Evolutionary conservation across 2,113 vertebrate genomes (phyloP).

Genomic region (Eira barbara): DNA sequence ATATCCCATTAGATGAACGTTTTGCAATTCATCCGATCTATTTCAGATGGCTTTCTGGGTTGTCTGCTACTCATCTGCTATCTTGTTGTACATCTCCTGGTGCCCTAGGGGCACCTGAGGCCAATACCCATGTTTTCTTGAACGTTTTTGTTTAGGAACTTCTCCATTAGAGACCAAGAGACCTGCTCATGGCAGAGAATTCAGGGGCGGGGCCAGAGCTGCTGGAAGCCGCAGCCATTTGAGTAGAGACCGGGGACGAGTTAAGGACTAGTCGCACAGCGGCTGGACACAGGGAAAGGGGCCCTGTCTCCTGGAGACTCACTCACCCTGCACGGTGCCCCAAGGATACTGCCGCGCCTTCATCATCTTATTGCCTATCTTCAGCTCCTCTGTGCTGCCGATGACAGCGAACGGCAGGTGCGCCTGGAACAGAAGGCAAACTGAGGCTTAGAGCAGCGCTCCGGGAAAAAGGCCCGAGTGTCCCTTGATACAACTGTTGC

Average conservation of each 20-base stretch:
- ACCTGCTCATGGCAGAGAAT: not conserved
- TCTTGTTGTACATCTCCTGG: not conserved
- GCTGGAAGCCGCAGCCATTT: not conserved
- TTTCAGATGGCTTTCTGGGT: not conserved
- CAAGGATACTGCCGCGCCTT: conserved; percentile 98
- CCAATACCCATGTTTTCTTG: not conserved
- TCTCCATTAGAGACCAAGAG: not conserved
- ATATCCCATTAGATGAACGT: not conserved
- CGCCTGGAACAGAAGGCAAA: conserved; percentile 85
- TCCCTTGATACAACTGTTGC: not conserved
- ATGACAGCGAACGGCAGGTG: conserved; percentile 98
- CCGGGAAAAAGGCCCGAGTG: not conserved
- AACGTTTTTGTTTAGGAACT: conserved; percentile 6
- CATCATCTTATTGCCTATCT: conserved; percentile 99
- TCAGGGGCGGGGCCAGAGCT: not conserved
- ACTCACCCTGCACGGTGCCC: conserved; percentile 87
- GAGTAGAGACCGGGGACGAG: not conserved
- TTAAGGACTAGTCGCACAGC: not conserved
- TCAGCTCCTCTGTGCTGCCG: conserved; percentile 97
- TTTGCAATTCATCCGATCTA: not conserved
- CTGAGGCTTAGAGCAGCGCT: conserved; percentile 10
- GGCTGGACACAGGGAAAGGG: not conserved
- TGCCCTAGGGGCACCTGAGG: not conserved
- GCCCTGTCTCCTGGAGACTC: not conserved
- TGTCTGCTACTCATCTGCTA: not conserved